Conservation (phyloP, 2,113 vertebrate genomes). For the Etia nguti region DNA sequence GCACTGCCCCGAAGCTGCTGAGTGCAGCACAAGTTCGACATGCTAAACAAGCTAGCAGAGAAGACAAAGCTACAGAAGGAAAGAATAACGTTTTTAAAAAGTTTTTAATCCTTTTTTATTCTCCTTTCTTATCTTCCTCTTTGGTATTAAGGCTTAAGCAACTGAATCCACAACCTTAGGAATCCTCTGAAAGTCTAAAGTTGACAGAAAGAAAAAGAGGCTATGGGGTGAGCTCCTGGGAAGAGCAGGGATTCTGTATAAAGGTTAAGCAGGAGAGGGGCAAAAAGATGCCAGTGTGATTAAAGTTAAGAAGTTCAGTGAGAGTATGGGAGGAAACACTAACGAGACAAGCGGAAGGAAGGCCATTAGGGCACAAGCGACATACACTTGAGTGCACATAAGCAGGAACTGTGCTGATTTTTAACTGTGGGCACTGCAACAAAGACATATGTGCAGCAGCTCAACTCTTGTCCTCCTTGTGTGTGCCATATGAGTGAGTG, state of each 20-base stretch:
- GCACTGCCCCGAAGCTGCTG: conserved; percentile 28
- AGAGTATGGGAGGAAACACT: neutral
- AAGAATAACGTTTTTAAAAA: neutral
- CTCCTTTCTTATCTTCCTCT: neutral
- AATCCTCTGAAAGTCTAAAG: neutral
- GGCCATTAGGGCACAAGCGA: neutral
- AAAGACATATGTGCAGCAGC: neutral
- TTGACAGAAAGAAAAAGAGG: neutral
- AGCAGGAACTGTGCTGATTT: neutral
- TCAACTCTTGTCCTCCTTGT: neutral
- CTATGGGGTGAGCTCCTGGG: neutral
- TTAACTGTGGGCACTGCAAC: neutral
- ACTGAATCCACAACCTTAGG: neutral
- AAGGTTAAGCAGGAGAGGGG: neutral
- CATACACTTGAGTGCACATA: neutral
- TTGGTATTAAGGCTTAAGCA: neutral
- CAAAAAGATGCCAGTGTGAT: neutral
- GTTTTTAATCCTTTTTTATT: neutral
- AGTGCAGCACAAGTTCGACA: conserved; percentile 30
- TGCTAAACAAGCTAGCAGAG: conserved; percentile 1
- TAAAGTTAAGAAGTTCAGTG: neutral
- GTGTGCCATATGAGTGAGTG: neutral
- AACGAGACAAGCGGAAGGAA: neutral
- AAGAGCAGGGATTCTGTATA: neutral
- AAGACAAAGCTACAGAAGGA: neutral